These are phyloP conservation scores for Drosophila burlai DNA, from an alignment of 1,140 invertebrate genomes.

Conservation along the genomic window DNA sequence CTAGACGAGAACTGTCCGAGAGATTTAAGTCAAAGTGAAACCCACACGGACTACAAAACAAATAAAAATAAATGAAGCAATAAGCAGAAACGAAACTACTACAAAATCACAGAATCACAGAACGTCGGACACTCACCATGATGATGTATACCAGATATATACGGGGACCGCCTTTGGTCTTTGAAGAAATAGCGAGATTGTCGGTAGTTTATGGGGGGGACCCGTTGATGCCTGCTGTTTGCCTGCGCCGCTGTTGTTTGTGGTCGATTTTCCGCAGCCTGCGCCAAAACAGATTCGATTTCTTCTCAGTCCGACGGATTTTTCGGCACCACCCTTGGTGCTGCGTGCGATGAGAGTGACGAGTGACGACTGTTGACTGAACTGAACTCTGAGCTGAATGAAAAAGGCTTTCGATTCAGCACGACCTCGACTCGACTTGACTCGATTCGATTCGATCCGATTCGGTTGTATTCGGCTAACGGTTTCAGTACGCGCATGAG, in stretches of 20 bases:
- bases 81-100: slow-evolving; percentile 23
- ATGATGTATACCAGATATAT: slow-evolving; percentile 73
- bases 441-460: slow-evolving; percentile 27
- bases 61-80: slow-evolving; percentile 61
- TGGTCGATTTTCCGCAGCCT: slow-evolving; percentile 27
- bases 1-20: background rate
- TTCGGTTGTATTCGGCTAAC: slow-evolving; percentile 56
- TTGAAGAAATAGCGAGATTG: slow-evolving; percentile 62
- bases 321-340: slow-evolving; percentile 64
- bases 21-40: slow-evolving; percentile 45
- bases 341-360: slow-evolving; percentile 67
- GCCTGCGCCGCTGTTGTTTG: slow-evolving; percentile 20
- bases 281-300: slow-evolving; percentile 14
- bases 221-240: slow-evolving; percentile 21
- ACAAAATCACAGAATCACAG: slow-evolving; percentile 12
- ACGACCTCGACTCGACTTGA: slow-evolving; percentile 2
- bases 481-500: slow-evolving; percentile 65
- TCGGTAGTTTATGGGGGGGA: slow-evolving; percentile 27
- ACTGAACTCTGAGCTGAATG: slow-evolving; percentile 29
- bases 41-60: slow-evolving; percentile 32
- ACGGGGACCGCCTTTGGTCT: slow-evolving; percentile 48
- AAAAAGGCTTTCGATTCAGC: slow-evolving; percentile 59
- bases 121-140: slow-evolving; percentile 64
- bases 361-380: slow-evolving; percentile 55
- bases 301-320: slow-evolving; percentile 36